Conservation (phyloP, 2,113 vertebrate species). For the Tinamus guttatus region DNA sequence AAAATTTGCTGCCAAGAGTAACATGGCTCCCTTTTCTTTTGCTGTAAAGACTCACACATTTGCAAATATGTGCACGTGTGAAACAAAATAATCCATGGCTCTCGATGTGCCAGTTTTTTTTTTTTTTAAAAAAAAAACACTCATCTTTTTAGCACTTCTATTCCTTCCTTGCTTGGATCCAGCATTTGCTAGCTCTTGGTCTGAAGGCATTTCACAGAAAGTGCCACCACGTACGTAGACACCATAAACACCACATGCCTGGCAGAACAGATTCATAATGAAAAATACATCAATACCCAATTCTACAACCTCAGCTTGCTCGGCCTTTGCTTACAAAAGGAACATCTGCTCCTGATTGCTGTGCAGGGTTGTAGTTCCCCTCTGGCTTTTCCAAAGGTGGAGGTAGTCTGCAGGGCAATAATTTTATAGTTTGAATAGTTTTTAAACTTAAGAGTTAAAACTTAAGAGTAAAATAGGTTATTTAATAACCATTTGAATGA, state of each 20-base stretch:
- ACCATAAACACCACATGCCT: not conserved
- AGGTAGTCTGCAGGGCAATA: not conserved
- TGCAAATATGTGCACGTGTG: not conserved
- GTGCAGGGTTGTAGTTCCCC: accelerated
- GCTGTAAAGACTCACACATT: not conserved
- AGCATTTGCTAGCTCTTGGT: not conserved
- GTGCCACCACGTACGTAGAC: not conserved
- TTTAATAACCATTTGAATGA: not conserved
- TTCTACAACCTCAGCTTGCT: not conserved
- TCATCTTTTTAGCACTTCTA: not conserved
- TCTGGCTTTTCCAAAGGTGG: not conserved
- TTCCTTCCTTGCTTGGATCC: not conserved
- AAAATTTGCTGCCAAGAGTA: not conserved
- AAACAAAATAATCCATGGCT: not conserved
- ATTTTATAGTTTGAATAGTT: not conserved
- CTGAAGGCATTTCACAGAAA: not conserved
- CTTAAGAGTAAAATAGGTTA: no score
- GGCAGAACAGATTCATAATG: not conserved
- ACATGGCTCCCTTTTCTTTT: not conserved
- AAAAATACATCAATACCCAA: not conserved
- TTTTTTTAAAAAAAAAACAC: accelerated
- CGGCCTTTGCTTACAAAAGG: not conserved
- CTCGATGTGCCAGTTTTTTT: not conserved
- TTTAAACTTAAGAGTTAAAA: not conserved
- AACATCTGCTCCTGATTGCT: accelerated